Evolutionary conservation across 1,140 invertebrate genomes (phyloP).

Genomic region (Heliconius hermathena): DNA sequence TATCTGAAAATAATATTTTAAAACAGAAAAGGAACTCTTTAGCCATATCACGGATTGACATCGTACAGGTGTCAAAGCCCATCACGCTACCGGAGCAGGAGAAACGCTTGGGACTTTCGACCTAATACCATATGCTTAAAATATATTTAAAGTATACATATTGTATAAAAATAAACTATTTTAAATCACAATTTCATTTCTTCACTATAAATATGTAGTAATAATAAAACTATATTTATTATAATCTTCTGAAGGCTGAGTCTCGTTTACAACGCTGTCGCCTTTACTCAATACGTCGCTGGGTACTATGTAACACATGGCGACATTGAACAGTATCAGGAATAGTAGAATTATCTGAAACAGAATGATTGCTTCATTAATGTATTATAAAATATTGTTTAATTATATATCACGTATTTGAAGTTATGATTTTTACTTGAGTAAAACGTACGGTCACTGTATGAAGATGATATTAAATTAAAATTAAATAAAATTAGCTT

Average conservation of each 20-base stretch:
- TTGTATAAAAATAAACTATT: no score
- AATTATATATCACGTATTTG: neutral
- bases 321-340: conserved; percentile 27
- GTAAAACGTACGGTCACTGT: neutral
- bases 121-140: no score
- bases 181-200: neutral
- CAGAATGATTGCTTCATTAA: conserved; percentile 9
- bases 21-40: no score
- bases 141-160: no score
- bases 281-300: neutral
- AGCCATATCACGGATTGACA: no score
- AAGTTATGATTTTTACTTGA: neutral
- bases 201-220: conserved; percentile 63
- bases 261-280: conserved; percentile 17
- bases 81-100: no score
- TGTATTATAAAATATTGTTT: neutral
- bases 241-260: conserved; percentile 59
- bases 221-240: conserved; percentile 69
- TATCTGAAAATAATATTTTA: no score
- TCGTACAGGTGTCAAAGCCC: no score
- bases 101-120: no score
- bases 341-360: conserved; percentile 28
- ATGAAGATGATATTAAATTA: no score
- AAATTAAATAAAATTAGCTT: no score
- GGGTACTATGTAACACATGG: conserved; percentile 30